Conservation (phyloP, 2,888 invertebrate species). For the Oscheius sp. region DNA sequence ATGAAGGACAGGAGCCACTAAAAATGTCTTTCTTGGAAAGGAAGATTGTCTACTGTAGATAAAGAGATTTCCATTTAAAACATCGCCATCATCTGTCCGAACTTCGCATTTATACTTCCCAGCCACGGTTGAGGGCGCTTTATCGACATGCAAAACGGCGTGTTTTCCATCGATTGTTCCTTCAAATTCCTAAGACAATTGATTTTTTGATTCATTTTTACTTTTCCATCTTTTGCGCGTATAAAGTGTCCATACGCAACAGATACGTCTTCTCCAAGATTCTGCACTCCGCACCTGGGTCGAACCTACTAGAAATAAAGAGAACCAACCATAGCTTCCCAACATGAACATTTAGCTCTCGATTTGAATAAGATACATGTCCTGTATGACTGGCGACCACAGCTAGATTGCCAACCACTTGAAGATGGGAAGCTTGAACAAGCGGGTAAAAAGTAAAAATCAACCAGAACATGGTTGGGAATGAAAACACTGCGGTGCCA, state of each 20-base stretch:
- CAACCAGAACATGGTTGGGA: not conserved
- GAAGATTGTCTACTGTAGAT: too few species aligned
- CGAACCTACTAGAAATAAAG: not conserved
- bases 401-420: constrained; percentile 48
- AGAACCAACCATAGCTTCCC: constrained; percentile 42
- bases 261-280: constrained; percentile 42
- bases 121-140: constrained; percentile 38
- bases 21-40: too few species aligned
- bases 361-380: constrained; percentile 36
- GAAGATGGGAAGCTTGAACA: not conserved
- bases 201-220: not conserved
- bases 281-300: constrained; percentile 48
- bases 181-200: constrained; percentile 36
- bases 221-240: constrained; percentile 40
- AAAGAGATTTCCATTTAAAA: constrained; percentile 44
- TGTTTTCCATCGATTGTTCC: constrained; percentile 38
- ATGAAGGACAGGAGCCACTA: constrained; percentile 48
- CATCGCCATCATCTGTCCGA: constrained; percentile 42
- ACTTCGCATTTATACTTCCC: constrained; percentile 53
- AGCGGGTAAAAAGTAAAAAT: not conserved
- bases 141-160: constrained; percentile 41
- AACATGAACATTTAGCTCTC: constrained; percentile 37
- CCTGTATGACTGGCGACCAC: constrained; percentile 39
- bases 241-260: constrained; percentile 51
- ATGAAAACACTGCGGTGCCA: not conserved